Percentiles rank a stretch among this genome's conserved stretches.
phyloP scores from a whole-genome alignment of 2,113 vertebrate species.

The Delphinus delphis region DNA sequence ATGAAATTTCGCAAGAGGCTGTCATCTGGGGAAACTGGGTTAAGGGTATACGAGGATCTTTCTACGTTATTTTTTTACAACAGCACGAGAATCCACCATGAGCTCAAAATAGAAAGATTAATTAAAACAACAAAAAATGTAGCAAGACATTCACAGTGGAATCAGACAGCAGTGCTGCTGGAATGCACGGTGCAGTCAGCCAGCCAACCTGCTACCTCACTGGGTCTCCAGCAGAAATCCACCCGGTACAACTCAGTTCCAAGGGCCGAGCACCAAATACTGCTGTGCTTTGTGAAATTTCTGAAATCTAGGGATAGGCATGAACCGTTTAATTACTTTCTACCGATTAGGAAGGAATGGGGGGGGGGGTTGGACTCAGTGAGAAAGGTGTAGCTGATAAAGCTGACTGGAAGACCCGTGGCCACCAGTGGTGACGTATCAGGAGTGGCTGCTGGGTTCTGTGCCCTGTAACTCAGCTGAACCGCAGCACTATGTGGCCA shows the following conservation, averaged over 20 bases:
- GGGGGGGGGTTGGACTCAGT: accelerated
- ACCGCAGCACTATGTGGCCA: not conserved
- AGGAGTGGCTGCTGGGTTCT: not conserved
- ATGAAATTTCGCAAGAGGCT: not conserved
- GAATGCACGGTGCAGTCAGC: not conserved
- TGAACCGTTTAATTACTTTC: not conserved
- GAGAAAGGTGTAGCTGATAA: not conserved
- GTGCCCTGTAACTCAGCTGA: not conserved
- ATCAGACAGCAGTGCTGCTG: not conserved
- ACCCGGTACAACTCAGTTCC: not conserved
- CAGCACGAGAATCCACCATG: not conserved
- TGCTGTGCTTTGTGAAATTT: not conserved
- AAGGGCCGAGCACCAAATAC: not conserved
- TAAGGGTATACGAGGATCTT: not conserved
- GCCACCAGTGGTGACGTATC: not conserved
- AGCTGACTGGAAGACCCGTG: not conserved
- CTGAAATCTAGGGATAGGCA: not conserved
- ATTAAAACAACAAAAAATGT: not conserved
- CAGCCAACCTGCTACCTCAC: not conserved
- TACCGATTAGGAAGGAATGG: not conserved
- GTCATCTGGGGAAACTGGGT: not conserved
- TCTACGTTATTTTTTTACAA: not conserved
- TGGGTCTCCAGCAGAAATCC: not conserved
- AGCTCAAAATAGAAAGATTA: not conserved
- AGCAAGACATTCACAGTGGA: not conserved